Base-by-base conservation (phyloP, 2,888 invertebrate species). In the Thelaira solivaga region DNA sequence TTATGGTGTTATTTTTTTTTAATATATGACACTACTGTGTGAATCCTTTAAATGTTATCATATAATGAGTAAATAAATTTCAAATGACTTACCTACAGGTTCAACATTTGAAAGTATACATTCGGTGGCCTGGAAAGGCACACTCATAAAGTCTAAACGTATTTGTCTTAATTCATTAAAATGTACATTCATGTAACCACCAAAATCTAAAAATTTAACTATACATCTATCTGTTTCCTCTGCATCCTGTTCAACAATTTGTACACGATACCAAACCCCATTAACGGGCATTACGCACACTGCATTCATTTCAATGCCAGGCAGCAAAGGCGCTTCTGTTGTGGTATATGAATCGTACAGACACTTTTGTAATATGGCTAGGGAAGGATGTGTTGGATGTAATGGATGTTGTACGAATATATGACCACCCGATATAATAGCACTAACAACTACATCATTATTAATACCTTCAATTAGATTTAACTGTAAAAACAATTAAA, bases 41-140 rank as follows among this genome's bases (percentile, higher is more conserved):
- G n/a, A n/a, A n/a, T n/a, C n/a, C n/a, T n/a, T n/a, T n/a, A n/a
- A n/a, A n/a, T n/a, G n/a, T n/a, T n/a, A n/a, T n/a, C n/a, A n/a
- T n/a, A n/a, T n/a, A n/a, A n/a, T n/a, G n/a, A n/a, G n/a, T n/a
- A n/a, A n/a, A n/a, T n/a, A n/a, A 39, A 10, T 6, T 45, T 26
- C 8, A 3, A 10, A 62, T 22, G 6, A 24, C 55, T 88, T 89
- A 94, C 96, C 94, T 71, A 92, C 90, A 69, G 97, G 95, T 89
- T 92, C 92, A 83, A 98, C 92, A 89, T 96, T 94, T n/a, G 96
- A 96, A 85, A 99, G 90, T 87, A 94, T 92, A 87, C 98, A 97
- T 91, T 99, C 99, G 55, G 96, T 94, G 72, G 98, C 97, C 92
- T 99, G 98, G 92, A 99, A 99, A 64, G 99, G 99, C 88, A 98